Base-by-base conservation (phyloP, 2,797 vertebrate species). In the Avahi laniger region DNA sequence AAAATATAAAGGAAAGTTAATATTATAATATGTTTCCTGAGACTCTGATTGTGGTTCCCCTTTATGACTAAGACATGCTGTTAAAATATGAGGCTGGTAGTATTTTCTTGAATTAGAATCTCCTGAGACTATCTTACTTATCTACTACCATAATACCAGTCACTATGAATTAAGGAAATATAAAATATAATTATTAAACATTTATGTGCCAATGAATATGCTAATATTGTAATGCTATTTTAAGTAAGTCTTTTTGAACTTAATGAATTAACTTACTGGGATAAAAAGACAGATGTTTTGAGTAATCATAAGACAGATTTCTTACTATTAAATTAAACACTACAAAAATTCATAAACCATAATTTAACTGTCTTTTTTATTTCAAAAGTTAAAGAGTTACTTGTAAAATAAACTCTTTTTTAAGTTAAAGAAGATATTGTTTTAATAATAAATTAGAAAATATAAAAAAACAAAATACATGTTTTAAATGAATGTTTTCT, bases 101-200 rank as follows among this genome's bases (percentile, higher is more conserved):
- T 90, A 91, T 91, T 85, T 83, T 97, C 83, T 93, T 84, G 84
- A 97, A 92, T 50, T 91, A 54, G 38, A 97, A 67, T 75, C 72
- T 97, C 97, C 94, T 76, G 80, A 92, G 96, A 96, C 35, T 92
- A 78, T 46, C 78, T 97, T 85, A 95, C 79, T 94, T 96, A 94
- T 67, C 78, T 91, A 86, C 52, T 11, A 94, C 43, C 22, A 89
- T 87, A 95, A 95, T 78, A 97, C 46, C 43, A 96, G 41, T 93
- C 46, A 95, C 75, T n/a, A 84, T 63, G 72, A 97, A 95, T 72
- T 94, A 88, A 97, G 85, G 78, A 97, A 98, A 95, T 91, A 97
- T n/a, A 96, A 97, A 96, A 97, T 92, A 92, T n/a, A 95, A 97
- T 96, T 97, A 96, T 96, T 96, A 97, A 98, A 98, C 95, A 98